Base-by-base conservation (phyloP, 2,113 vertebrate species). In the Scomber japonicus region DNA sequence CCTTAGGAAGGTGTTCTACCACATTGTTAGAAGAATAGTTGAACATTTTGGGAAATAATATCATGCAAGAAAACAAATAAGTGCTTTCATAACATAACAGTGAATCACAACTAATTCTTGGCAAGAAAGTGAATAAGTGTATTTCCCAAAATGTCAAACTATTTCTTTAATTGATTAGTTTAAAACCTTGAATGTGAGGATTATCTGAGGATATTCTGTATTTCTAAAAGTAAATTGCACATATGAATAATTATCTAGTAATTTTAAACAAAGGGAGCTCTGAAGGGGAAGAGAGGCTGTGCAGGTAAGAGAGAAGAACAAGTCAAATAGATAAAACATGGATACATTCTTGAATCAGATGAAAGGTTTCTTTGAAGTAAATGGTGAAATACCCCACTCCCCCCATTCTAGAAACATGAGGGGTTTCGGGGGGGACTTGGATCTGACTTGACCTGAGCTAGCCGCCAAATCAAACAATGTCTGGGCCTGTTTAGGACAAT, bases 391-490 rank as follows among this genome's bases (percentile, higher is more conserved):
- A 30, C 24, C 49, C 50, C 61, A 9, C 40, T 27, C 24, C 24
- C 24, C 24, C 45, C 51, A 53, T 71, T 71, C 48, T 71, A 51
- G 57, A 64, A 80, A 80, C n/a, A 66, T 21, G 21, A 21, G 21
- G 21, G 21, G 21, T 21, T 21, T 21, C 21, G 21, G 21, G 21
- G 21, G 21, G 21, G 21, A 21, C 50, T 61, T 78, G 62, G 76
- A 72, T 70, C 63, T 63, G 57, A 84, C 55, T 78, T 80, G 82
- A 81, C 67, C 54, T 45, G 55, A 73, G 71, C 55, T 61, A 54
- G 74, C 53, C 73, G 88, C 89, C 83, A 91, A 89, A 60, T 61
- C 55, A 89, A 90, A 91, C 81, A 90, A 77, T 16, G 81, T 82
- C 83, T 90, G 87, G 70, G 51, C 68, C 82, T 82, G 82, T 66